A percentile compares a stretch with the other conserved stretches of the same genome.
Evolutionary conservation across 1,140 invertebrate genomes (phyloP).

Genomic region (Phthorimaea operculella): DNA sequence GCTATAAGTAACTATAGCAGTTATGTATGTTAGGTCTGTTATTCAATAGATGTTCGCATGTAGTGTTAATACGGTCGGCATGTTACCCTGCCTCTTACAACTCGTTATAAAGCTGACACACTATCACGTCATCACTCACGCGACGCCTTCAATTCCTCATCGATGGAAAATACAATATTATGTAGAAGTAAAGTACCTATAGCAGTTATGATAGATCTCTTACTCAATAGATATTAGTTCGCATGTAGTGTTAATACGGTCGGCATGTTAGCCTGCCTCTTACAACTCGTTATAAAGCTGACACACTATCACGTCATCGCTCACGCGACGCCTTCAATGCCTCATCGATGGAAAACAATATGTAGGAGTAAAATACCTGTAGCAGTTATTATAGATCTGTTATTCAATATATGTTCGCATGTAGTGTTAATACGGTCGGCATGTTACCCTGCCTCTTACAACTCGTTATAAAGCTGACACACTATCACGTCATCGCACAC

Average conservation of each 20-base stretch:
- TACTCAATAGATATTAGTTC: not conserved
- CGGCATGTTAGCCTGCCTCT: slow-evolving; percentile 53
- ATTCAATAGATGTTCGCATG: not conserved
- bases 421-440: slow-evolving; percentile 13
- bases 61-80: slow-evolving; percentile 19
- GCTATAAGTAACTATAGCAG: too few relatives aligned
- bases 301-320: slow-evolving; percentile 55
- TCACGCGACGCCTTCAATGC: slow-evolving; percentile 47
- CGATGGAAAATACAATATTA: too few relatives aligned
- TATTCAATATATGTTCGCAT: not conserved
- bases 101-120: slow-evolving; percentile 48
- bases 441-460: slow-evolving; percentile 55
- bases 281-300: slow-evolving; percentile 56
- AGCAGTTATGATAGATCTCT: too few relatives aligned
- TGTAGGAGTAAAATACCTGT: too few relatives aligned
- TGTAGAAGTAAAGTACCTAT: too few relatives aligned
- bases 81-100: slow-evolving; percentile 55
- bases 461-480: slow-evolving; percentile 50
- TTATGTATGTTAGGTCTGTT: too few relatives aligned
- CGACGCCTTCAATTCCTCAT: slow-evolving; percentile 36
- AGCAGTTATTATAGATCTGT: too few relatives aligned
- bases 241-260: not conserved
- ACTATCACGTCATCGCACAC: slow-evolving; percentile 55
- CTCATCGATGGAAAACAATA: not conserved
- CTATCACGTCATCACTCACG: slow-evolving; percentile 57